A percentile compares a stretch with the other conserved stretches of the same genome.
phyloP scores from a whole-genome alignment of 2,888 invertebrate species.

The Calliphora vomitoria region DNA sequence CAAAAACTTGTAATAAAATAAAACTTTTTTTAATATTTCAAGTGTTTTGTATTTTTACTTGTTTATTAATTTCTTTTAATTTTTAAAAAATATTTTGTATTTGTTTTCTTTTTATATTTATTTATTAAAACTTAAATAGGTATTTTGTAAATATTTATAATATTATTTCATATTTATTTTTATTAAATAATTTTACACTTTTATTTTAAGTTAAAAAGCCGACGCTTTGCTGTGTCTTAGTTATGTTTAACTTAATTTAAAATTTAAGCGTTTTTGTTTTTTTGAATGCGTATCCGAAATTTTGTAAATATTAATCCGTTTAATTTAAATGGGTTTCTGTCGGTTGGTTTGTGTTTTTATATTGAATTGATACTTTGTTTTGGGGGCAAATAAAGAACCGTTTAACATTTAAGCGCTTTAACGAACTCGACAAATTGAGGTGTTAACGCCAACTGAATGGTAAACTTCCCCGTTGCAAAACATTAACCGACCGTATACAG shows the following conservation, averaged over 20 bases:
- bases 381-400: constrained; percentile 51
- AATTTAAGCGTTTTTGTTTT: constrained; percentile 20
- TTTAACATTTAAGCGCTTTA: constrained; percentile 72
- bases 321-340: constrained; percentile 44
- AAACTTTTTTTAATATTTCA: background rate
- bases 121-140: too few relatives aligned
- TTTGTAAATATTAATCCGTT: constrained; percentile 60
- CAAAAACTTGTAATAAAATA: background rate
- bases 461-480: constrained; percentile 77
- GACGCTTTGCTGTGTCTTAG: constrained; percentile 41
- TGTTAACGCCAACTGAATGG: constrained; percentile 80
- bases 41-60: background rate
- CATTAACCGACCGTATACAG: constrained; percentile 58
- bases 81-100: too few relatives aligned
- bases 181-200: constrained; percentile 12
- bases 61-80: background rate
- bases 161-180: constrained; percentile 14
- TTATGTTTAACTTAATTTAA: constrained; percentile 15
- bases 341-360: constrained; percentile 42
- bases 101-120: too few relatives aligned
- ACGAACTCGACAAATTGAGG: constrained; percentile 81
- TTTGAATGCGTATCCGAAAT: constrained; percentile 10
- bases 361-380: constrained; percentile 31
- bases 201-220: constrained; percentile 36
- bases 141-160: background rate